Evolutionary conservation across 2,797 vertebrate species (phyloP), one percentile per base, ranked within the genome.

Genomic region (Oophaga sylvatica): DNA sequence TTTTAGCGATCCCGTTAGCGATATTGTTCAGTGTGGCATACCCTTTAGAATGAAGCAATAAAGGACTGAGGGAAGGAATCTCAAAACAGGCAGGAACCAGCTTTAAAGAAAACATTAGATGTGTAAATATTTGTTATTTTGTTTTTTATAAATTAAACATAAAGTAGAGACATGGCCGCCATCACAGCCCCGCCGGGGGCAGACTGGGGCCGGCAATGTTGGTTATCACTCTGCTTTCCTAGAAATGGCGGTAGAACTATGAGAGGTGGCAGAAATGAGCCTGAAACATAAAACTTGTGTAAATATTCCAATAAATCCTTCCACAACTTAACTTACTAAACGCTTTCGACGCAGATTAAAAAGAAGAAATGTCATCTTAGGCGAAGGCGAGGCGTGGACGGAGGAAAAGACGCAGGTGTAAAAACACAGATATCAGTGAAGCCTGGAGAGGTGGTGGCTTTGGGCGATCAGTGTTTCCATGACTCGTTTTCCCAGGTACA

Each of bases 331-430:
- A 56, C 10, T 68, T 9, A 60, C 80, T 83, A 77, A 77, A 87
- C 57, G 35, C 63, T 87, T 87, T 87, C 71, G 57, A 2, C 19
- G 15, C 17, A 29, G 80, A 87, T 83, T 84, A 83, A 17, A 17
- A 78, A 77, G n/a, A 56, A 48, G 59, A 26, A 53, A 83, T 29
- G 56, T 73, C 20, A n/a, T 22, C 6, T 35, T 67, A 83, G n/a
- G 70, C 67, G 76, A 83, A 57, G 71, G 82, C 29, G 17, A 29
- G 79, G 19, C 2, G 77, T 15, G 35, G 35, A 60, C 31, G 41
- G 57, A 65, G 70, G 31, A 19, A 29, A 45, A 35, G 22, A 29
- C 35, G 26, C 87, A 88, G 87, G 87, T 84, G 87, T 77, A 41
- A 80, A 60, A 88, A 84, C 83, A 88, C 57, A 35, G 81, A 29